A percentile compares a stretch with the other conserved stretches of the same genome.
These are phyloP conservation scores for Tubiluchus corallicola DNA, from an alignment of 2,888 invertebrate genomes.

Conservation along the genomic window DNA sequence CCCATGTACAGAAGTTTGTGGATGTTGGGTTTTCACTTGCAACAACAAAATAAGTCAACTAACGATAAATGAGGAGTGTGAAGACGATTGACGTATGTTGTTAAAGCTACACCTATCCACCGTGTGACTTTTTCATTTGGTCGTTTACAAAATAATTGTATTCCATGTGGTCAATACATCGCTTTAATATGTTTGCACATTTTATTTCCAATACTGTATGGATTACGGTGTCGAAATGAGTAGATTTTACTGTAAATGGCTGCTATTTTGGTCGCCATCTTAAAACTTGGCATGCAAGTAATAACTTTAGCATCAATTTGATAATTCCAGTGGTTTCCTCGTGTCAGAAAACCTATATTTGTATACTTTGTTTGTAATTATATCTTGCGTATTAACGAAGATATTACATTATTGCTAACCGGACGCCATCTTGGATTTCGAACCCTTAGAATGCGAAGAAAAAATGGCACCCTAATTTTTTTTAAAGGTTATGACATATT, in stretches of 20 bases:
- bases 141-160: neutral
- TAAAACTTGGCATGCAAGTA: no score
- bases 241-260: neutral
- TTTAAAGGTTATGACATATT: neutral
- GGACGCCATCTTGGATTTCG: neutral
- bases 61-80: neutral
- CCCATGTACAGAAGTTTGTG: constrained; percentile 1
- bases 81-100: no score
- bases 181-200: no score
- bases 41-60: neutral
- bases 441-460: neutral
- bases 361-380: neutral
- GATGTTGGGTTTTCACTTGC: neutral
- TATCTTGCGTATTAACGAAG: neutral
- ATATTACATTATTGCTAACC: neutral
- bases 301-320: neutral
- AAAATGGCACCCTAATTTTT: neutral
- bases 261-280: neutral
- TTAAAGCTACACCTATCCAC: no score
- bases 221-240: neutral
- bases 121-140: no score
- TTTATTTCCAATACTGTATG: no score
- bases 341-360: neutral
- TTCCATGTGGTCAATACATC: no score
- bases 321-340: neutral